Percentiles rank a stretch among this genome's conserved stretches.
phyloP scores from a whole-genome alignment of 2,113 vertebrate genomes.

The Centrocercus urophasianus region DNA sequence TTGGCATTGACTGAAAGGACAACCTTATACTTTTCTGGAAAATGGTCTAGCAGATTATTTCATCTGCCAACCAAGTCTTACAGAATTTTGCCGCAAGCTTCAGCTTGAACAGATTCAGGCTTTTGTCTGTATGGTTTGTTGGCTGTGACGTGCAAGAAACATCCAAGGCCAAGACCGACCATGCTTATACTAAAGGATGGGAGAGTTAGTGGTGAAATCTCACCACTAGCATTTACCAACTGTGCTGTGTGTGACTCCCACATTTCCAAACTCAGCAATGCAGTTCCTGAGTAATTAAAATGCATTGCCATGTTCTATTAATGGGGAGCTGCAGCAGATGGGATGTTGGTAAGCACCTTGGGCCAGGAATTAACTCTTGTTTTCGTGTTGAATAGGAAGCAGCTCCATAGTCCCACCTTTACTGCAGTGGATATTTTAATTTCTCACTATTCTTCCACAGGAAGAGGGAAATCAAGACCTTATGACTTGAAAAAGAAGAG shows the following conservation, averaged over 20 bases:
- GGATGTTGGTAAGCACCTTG: background rate
- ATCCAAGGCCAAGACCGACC: background rate
- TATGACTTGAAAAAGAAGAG: background rate
- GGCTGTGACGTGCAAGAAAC: background rate
- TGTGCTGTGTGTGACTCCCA: background rate
- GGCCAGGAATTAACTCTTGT: background rate
- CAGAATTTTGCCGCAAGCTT: background rate
- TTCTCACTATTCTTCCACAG: background rate
- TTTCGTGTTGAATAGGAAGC: background rate
- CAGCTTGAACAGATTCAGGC: background rate
- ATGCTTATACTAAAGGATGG: background rate
- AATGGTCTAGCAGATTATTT: background rate
- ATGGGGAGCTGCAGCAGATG: background rate
- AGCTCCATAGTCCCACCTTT: background rate
- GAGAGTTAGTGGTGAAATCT: background rate
- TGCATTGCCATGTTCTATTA: background rate
- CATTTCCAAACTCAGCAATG: background rate
- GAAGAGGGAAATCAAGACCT: background rate
- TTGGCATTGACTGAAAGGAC: background rate
- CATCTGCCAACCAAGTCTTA: background rate
- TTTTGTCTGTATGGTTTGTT: background rate
- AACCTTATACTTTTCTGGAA: background rate
- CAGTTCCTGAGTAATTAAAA: background rate
- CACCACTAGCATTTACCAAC: background rate
- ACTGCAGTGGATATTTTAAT: background rate